Conservation (phyloP, 2,797 vertebrate species). For the Thamnophis elegans region DNA sequence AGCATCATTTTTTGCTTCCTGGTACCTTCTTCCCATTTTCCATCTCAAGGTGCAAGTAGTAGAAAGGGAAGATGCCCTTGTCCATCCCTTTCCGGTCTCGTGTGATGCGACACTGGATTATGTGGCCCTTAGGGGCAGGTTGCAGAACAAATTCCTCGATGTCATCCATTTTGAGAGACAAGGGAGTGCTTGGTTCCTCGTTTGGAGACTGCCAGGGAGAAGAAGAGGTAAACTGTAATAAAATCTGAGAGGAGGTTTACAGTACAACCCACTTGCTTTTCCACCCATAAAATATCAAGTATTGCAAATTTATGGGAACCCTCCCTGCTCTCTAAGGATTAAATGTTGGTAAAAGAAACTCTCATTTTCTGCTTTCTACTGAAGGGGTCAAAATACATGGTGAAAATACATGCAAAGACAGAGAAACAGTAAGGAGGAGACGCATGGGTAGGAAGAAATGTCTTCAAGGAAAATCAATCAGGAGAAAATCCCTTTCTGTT, state of each 20-base stretch:
- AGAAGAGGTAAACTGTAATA: too few species aligned
- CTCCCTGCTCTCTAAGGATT: background rate
- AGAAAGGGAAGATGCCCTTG: conserved; percentile 86
- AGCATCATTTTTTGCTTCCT: background rate
- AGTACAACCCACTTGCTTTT: background rate
- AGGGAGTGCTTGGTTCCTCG: conserved; percentile 14
- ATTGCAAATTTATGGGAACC: background rate
- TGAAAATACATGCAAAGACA: background rate
- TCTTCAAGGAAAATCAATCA: background rate
- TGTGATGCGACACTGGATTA: conserved; percentile 82
- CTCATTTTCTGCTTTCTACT: background rate
- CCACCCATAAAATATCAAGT: background rate
- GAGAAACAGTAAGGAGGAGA: background rate
- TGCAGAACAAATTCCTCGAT: conserved; percentile 78
- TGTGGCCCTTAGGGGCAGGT: conserved; percentile 73
- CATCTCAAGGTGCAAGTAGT: conserved; percentile 87
- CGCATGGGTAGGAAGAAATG: background rate
- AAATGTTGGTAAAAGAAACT: background rate
- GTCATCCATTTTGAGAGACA: conserved; percentile 72
- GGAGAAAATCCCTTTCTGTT: background rate
- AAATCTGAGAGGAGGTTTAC: background rate
- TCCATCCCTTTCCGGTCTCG: conserved; percentile 84
- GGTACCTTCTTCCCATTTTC: conserved; percentile 79
- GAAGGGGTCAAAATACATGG: background rate
- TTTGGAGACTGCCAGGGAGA: background rate